These are phyloP conservation scores for Folsomia manolachei DNA, from an alignment of 2,888 invertebrate species.

Conservation along the genomic window DNA sequence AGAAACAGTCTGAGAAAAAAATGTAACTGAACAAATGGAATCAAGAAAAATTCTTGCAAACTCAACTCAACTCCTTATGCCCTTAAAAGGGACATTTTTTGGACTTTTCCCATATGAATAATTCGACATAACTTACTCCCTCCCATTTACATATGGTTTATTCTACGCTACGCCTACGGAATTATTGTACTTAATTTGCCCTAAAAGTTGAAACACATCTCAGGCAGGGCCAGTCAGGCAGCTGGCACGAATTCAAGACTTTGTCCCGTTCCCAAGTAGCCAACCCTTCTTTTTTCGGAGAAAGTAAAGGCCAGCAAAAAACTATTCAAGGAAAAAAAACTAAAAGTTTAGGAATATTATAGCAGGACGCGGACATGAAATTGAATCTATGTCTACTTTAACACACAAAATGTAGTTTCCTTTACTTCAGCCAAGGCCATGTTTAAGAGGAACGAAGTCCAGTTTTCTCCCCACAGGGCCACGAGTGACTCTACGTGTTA, in stretches of 20 bases:
- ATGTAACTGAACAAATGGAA: neutral
- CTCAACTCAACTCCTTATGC: neutral
- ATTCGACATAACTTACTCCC: neutral
- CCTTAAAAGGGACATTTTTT: no score
- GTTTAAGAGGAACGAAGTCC: neutral
- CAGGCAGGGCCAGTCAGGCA: neutral
- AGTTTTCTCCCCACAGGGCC: neutral
- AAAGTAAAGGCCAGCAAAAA: neutral
- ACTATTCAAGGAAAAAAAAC: neutral
- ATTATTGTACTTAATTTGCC: neutral
- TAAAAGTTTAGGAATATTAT: neutral
- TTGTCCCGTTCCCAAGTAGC: neutral
- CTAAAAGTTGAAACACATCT: neutral
- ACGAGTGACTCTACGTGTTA: constrained; percentile 9
- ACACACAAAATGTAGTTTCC: neutral
- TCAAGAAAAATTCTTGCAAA: neutral
- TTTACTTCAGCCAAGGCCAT: neutral
- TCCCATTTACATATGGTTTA: neutral
- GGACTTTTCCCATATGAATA: neutral
- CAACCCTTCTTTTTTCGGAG: no score
- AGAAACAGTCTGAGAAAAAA: neutral
- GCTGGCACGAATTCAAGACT: neutral
- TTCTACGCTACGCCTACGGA: neutral
- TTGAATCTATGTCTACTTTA: neutral
- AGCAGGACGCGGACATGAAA: neutral